Base-by-base conservation (phyloP, 2,113 vertebrate genomes). In the Nycticryphes semicollaris region DNA sequence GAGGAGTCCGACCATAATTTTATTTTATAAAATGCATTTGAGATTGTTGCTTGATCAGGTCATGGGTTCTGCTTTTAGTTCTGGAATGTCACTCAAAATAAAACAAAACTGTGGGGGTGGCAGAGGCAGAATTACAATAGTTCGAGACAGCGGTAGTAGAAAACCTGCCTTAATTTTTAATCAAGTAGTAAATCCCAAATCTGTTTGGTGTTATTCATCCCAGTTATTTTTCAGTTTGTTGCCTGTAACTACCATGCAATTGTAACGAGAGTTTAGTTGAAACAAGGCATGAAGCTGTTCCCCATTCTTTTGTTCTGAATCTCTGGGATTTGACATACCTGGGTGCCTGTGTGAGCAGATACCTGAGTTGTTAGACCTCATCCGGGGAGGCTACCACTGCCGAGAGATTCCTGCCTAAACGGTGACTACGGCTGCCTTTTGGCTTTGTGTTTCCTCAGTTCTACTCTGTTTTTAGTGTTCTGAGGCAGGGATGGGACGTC, bases 61-160 rank as follows among this genome's bases (percentile, higher is more conserved):
- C 91, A 77, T 90, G 53, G 63, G 30, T 83, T 87, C 78, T 96
- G 87, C 25, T 80, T 93, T 95, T 95, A 91, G 64, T 92, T 90
- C 64, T 86, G 88, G 68, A 95, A 86, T 57, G 86, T 70, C 56
- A 39, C 79, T 94, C 25, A 79, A 62, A 94, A 83, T 73, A 73
- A 94, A 90, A 43, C 24, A 81, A 66, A 84, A 39, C 87, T 15
- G 14, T 6, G 25, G 33, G 33, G 31, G 9, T 62, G 50, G 30
- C 83, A 60, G 67, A 81, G 35, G 59, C 43, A 51, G 50, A 75
- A 13, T 25, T 43, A 5, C 0, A 1, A 5, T 72, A 62, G 41
- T n/a, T 83, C 56, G n/a, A 74, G 54, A 33, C 43, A 41, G 68
- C 6, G 41, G 21, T 59, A 73, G 22, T n/a, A 59, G 70, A 84